Evolutionary conservation across 2,113 vertebrate species (phyloP).

Genomic region (Brachyhypopomus gauderio): DNA sequence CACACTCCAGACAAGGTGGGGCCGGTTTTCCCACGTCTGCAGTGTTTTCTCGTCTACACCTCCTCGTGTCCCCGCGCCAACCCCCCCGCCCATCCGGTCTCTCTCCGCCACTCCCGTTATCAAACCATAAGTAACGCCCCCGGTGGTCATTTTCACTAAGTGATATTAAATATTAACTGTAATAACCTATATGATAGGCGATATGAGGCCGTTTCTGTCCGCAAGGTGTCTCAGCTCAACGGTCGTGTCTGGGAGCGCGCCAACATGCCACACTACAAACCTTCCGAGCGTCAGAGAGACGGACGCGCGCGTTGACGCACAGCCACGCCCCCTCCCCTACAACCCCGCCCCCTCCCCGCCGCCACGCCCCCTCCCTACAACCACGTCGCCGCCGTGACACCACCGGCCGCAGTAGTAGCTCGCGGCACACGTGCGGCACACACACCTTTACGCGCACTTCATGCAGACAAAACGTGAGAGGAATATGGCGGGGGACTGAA

Average conservation of each 20-base stretch:
- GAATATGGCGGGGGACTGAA: conserved; percentile 24
- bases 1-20: conserved; percentile 49
- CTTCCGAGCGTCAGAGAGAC: too few species aligned
- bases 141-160: background rate
- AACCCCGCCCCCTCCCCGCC: too few species aligned
- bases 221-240: background rate
- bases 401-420: conserved; percentile 39
- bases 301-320: background rate
- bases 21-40: conserved; percentile 40
- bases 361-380: too few species aligned
- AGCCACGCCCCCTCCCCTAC: conserved; percentile 45
- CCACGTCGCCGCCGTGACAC: conserved; percentile 31
- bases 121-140: conserved; percentile 14
- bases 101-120: background rate
- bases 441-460: conserved; percentile 34
- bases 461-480: conserved; percentile 40
- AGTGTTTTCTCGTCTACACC: conserved; percentile 27
- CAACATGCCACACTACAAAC: too few species aligned
- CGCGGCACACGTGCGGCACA: conserved; percentile 28
- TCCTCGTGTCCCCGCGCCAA: conserved; percentile 12
- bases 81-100: background rate
- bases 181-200: background rate
- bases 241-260: too few species aligned
- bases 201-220: background rate
- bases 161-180: background rate